Percentiles rank a stretch among this genome's conserved stretches.
These are phyloP conservation scores for Columba livia DNA, from an alignment of 2,113 vertebrate genomes.

Conservation along the genomic window DNA sequence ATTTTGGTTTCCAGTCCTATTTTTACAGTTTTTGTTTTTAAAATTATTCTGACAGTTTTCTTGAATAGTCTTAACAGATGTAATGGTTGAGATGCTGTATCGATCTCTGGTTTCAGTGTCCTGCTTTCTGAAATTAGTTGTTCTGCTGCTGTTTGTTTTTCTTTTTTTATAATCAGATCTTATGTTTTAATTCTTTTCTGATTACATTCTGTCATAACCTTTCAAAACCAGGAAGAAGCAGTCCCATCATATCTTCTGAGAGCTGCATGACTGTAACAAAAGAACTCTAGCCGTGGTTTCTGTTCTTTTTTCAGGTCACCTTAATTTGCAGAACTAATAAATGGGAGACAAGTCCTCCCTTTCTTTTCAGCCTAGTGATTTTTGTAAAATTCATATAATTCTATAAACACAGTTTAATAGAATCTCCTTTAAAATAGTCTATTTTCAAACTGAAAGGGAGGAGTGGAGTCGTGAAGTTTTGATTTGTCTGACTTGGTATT, in stretches of 20 bases:
- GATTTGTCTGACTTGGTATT: neutral
- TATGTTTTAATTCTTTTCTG: neutral
- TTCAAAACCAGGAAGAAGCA: neutral
- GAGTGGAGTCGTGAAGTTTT: neutral
- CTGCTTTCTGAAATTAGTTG: neutral
- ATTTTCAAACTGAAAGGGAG: neutral
- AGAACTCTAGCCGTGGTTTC: neutral
- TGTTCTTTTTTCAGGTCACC: neutral
- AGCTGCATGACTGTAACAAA: neutral
- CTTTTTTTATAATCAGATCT: neutral
- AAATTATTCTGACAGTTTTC: neutral
- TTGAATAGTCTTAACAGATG: neutral
- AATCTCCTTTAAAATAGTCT: neutral
- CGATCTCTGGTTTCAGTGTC: neutral
- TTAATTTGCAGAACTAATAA: neutral
- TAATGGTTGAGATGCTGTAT: neutral
- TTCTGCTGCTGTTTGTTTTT: accelerated
- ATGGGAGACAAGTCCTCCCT: neutral
- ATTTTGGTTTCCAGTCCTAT: neutral
- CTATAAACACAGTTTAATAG: neutral
- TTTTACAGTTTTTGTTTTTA: neutral
- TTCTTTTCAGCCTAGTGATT: neutral
- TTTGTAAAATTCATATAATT: neutral
- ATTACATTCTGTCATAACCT: neutral
- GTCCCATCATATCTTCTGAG: neutral